phyloP scores from a whole-genome alignment of 1,140 invertebrate species.

The Rhizoglyphus robini region DNA sequence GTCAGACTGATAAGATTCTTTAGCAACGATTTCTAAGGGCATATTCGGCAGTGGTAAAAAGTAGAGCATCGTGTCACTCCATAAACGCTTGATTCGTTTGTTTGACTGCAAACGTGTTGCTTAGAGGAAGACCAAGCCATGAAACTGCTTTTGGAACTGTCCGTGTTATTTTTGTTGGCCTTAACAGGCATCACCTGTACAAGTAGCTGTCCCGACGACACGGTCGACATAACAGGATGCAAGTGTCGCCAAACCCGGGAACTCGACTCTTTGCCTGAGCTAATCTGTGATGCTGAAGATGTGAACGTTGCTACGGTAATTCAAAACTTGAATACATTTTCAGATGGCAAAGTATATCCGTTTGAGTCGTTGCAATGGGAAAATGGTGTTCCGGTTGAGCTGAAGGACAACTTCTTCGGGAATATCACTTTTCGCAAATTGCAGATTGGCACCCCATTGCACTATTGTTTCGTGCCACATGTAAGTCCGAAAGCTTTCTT shows the following conservation, averaged over 20 bases:
- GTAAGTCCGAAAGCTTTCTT: constrained; percentile 1
- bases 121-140: too few species aligned
- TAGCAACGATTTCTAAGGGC: too few species aligned
- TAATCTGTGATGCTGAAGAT: background rate
- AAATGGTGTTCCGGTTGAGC: background rate
- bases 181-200: too few species aligned
- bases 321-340: background rate
- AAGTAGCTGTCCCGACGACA: background rate
- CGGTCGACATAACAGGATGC: background rate
- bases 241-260: background rate
- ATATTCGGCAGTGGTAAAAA: too few species aligned
- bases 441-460: background rate
- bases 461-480: background rate
- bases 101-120: too few species aligned
- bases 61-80: too few species aligned
- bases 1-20: too few species aligned
- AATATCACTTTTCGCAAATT: constrained; percentile 1
- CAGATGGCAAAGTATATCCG: background rate
- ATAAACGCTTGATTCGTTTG: too few species aligned
- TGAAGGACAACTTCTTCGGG: constrained; percentile 7
- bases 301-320: background rate
- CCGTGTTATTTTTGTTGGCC: too few species aligned
- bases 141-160: too few species aligned
- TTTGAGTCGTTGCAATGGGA: constrained; percentile 4
- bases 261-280: background rate